Evolutionary conservation across 2,888 invertebrate genomes (phyloP), one percentile per base, ranked within the genome.

Genomic region (Leptopilina drosophilae): DNA sequence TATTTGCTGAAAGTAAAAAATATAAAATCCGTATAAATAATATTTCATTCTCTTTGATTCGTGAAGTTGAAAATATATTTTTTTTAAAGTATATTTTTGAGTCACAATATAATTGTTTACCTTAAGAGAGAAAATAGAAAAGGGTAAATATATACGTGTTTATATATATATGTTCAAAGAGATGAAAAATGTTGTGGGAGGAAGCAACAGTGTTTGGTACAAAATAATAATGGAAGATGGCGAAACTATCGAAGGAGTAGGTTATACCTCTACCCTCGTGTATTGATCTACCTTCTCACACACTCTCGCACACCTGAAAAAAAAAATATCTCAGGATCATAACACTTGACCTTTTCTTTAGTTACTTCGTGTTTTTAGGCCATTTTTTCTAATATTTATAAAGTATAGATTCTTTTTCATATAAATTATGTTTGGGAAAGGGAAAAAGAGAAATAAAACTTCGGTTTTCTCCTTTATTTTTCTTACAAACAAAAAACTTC

Each of bases 131-230:
- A 40, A 40, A 5, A 46, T 15, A 9, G 9, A 15, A 15, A 33
- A 33, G 33, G 33, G 33, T 33, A 33, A 33, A 33, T 33, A 33
- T 33, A 33, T 33, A 33, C 33, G 33, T 33, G 3, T 3, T 2
- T 33, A 33, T 33, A 33, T 20, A 33, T 33, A 33, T 33, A 33
- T 33, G 5, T 33, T 33, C 3, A 33, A 2, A 33, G 33, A 33
- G 7, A 15, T 11, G 9, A 67, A 69, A 49, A 15, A 33, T 33
- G 5, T 33, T 14, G 49, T 12, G 49, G 49, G 49, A 49, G 49
- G 53, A 69, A 69, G 49, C 69, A 69, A 69, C 69, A 69, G 69
- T 69, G 46, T 46, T 69, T 69, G 49, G 69, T 69, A 26, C 69
- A 53, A 69, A 69, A 69, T 69, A 26, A 26, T 26, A 69, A 49